Conservation (phyloP, 2,888 invertebrate genomes). For the Microplitis manilae region DNA sequence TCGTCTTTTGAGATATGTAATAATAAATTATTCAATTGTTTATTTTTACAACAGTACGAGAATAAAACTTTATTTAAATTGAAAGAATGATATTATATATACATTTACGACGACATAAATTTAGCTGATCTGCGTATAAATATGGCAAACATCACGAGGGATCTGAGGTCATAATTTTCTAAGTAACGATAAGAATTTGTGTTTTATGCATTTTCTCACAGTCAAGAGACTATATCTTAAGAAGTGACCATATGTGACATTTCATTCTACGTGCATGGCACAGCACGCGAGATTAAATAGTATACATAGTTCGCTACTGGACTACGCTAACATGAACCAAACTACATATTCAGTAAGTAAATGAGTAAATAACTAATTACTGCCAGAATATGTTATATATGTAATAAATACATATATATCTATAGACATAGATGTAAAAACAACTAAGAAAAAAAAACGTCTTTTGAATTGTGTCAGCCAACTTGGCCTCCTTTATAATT, state of each 20-base stretch:
- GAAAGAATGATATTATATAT: not conserved
- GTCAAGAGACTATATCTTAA: not conserved
- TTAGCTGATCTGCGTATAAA: not conserved
- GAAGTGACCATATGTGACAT: constrained; percentile 26
- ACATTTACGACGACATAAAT: not conserved
- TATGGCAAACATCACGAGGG: not conserved
- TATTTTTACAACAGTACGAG: not conserved
- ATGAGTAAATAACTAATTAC: not conserved
- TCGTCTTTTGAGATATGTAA: not conserved
- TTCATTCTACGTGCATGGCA: constrained; percentile 12
- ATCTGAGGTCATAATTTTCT: not conserved
- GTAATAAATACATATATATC: not conserved
- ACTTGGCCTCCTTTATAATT: constrained; percentile 1
- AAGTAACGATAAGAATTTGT: not conserved
- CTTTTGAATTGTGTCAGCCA: not conserved
- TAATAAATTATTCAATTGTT: not conserved
- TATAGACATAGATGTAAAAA: not conserved
- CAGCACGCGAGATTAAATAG: constrained; percentile 8
- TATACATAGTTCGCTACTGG: not conserved
- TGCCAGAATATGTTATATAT: not conserved
- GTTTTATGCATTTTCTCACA: not conserved
- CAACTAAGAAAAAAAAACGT: not conserved
- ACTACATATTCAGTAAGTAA: not conserved
- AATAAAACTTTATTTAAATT: not conserved
- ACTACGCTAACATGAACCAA: not conserved